Evolutionary conservation across 2,888 invertebrate genomes (phyloP).

Genomic region (Meganola albula): DNA sequence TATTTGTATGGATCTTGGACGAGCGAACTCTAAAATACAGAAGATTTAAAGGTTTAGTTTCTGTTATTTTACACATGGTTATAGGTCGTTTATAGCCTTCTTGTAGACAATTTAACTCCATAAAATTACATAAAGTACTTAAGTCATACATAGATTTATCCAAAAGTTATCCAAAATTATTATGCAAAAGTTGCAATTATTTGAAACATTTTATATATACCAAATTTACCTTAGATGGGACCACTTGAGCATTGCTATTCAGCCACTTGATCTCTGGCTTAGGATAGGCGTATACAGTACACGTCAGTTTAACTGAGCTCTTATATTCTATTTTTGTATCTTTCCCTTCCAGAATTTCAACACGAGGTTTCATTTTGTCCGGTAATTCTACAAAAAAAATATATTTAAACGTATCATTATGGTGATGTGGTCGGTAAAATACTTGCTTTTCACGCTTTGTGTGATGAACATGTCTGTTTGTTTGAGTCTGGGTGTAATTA

Average conservation of each 20-base stretch:
- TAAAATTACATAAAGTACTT: too few relatives aligned
- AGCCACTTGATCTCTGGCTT: constrained; percentile 20
- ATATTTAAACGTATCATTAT: background rate
- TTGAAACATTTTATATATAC: too few relatives aligned
- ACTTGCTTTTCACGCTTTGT: too few relatives aligned
- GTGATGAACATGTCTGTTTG: too few relatives aligned
- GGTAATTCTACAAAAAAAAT: constrained; percentile 10
- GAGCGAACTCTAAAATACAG: constrained; percentile 17
- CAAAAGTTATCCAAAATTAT: too few relatives aligned
- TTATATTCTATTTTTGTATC: constrained; percentile 15
- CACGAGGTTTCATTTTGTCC: constrained; percentile 11
- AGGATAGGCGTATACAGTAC: constrained; percentile 24
- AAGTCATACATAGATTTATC: too few relatives aligned
- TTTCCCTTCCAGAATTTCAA: constrained; percentile 24
- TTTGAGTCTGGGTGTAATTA: too few relatives aligned
- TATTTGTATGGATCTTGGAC: constrained; percentile 19
- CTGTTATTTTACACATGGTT: too few relatives aligned
- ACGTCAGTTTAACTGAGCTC: constrained; percentile 19
- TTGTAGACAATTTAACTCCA: too few relatives aligned
- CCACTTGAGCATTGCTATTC: background rate
- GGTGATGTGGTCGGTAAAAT: too few relatives aligned
- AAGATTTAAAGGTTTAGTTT: background rate
- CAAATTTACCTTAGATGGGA: constrained; percentile 18
- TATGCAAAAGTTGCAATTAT: too few relatives aligned
- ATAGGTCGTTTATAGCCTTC: too few relatives aligned